Conservation (phyloP, 2,888 invertebrate species). For the Parnassius orleans region DNA sequence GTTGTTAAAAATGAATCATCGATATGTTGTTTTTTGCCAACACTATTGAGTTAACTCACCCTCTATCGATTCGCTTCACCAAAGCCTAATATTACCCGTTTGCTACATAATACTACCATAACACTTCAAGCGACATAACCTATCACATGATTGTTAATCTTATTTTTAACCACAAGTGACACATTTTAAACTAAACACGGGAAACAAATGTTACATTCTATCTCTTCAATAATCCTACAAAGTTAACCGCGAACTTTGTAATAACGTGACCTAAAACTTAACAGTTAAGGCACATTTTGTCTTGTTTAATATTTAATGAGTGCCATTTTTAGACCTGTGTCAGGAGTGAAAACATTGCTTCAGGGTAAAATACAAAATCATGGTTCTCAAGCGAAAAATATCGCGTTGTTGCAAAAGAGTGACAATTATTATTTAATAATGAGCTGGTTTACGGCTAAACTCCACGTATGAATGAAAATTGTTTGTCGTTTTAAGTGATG, state of each 20-base stretch:
- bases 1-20: conserved; percentile 12
- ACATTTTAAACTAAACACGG: conserved; percentile 1
- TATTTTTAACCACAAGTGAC: not conserved
- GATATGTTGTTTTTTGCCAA: conserved; percentile 31
- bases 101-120: conserved; percentile 33
- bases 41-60: conserved; percentile 49
- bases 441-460: no score
- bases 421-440: no score
- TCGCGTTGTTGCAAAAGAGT: no score
- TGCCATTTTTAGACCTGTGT: conserved; percentile 26
- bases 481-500: not conserved
- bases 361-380: conserved; percentile 33
- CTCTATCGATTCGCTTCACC: conserved; percentile 66
- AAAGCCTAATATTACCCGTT: conserved; percentile 68
- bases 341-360: conserved; percentile 33
- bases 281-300: conserved; percentile 29
- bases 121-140: conserved; percentile 1
- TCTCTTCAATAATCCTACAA: not conserved
- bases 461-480: no score
- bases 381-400: conserved; percentile 2
- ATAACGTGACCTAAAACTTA: conserved; percentile 11
- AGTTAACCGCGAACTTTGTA: not conserved
- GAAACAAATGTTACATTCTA: not conserved
- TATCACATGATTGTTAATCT: conserved; percentile 12
- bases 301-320: conserved; percentile 28